Percentiles rank a stretch among this genome's conserved stretches.
Evolutionary conservation across 2,113 vertebrate species (phyloP).

Genomic region (Campylorhamphus procurvoides): DNA sequence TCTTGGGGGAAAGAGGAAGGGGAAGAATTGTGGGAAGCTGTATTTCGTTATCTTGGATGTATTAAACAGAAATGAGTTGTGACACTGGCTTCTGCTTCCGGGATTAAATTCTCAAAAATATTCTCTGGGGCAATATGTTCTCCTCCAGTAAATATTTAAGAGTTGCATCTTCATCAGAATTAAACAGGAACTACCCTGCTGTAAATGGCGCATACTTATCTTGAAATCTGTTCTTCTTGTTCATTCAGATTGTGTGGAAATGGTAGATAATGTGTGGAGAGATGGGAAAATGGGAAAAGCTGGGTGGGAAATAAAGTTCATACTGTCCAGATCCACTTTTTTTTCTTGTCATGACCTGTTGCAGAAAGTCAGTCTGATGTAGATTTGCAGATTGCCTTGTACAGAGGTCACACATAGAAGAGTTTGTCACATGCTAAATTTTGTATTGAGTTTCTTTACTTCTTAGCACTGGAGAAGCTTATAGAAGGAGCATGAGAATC

Average conservation of each 20-base stretch:
- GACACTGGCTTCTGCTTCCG: not conserved
- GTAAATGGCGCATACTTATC: not conserved
- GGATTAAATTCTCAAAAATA: not conserved
- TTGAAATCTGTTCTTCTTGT: not conserved
- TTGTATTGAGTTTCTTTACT: constrained; percentile 13
- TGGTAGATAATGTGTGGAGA: not conserved
- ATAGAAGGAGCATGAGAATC: constrained; percentile 1
- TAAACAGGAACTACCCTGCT: not conserved
- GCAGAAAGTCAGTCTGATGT: not conserved
- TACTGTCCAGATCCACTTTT: not conserved
- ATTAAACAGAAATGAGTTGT: not conserved
- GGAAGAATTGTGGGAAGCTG: not conserved
- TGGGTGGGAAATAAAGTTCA: not conserved
- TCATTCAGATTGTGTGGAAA: not conserved
- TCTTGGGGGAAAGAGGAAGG: not conserved
- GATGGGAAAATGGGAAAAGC: not conserved
- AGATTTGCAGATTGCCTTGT: not conserved
- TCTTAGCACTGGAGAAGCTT: not conserved
- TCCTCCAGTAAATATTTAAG: not conserved
- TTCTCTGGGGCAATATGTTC: not conserved
- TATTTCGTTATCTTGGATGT: not conserved
- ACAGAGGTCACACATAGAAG: constrained; percentile 33
- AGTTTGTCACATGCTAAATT: constrained; percentile 37
- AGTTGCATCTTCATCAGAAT: not conserved
- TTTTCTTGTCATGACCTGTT: not conserved